Evolutionary conservation across 1,140 invertebrate species (phyloP), one percentile per base, ranked within the genome.

Genomic region (Halesus radiatus): DNA sequence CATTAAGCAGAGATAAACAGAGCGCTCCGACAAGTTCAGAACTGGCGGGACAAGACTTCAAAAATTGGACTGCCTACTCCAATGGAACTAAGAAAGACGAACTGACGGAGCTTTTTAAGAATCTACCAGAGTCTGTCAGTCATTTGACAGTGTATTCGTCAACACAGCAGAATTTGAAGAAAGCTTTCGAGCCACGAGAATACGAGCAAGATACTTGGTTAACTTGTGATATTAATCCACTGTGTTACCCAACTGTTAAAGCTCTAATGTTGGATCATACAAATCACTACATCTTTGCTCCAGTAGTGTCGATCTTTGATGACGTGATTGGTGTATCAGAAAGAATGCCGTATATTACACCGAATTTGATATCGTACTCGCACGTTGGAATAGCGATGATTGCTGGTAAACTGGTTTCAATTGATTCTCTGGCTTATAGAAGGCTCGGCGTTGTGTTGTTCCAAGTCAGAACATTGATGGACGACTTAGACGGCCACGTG

Each of bases 401-500:
- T 3, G 91, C 93, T 22, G 94, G 91, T 4, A 94, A 94, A 84
- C 90, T 94, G 23, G 87, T 96, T 37, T 91, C 93, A 1, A 93
- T 91, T 76, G 93, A 93, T 84, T 93, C 91, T 81, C 85, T 96
- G 26, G 89, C 91, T 3, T 92, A 92, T 50, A 87, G 95, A 50
- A 89, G 94, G 16, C 72, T 95, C 0, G 95, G 93, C 0, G 92
- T 95, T 1, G 85, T 95, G 5, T 84, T 96, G 5, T 96, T 95
- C 85, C 93, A 95, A 88, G 85, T 95, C 7, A 88, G 95, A 75
- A 94, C 94, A 77, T 95, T 95, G 86, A 83, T 96, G 26, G 95
- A 96, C 84, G 94, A 95, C 84, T 84, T 96, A 68, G 95, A 96
- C 85, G 95, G 95, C 0, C 93, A 94, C 84, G 93, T 96, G 7